Conservation (phyloP, 2,888 invertebrate genomes). For the Nephrotoma flavescens region DNA sequence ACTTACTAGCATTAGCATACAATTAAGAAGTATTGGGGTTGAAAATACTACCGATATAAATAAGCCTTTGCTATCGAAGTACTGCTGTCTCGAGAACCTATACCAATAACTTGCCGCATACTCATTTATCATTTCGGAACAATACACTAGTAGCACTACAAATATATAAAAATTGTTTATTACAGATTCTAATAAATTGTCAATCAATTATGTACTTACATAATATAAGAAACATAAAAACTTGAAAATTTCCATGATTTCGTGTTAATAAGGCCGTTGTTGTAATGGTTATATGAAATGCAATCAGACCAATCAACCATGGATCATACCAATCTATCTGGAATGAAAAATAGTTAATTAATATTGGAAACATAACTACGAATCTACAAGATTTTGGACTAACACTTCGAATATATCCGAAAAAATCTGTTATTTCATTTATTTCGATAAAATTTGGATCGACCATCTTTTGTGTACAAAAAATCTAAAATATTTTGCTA, state of each 20-base stretch:
- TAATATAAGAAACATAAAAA: slow-evolving; percentile 61
- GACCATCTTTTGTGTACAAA: slow-evolving; percentile 24
- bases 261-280: slow-evolving; percentile 66
- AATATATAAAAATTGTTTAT: background rate
- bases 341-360: slow-evolving; percentile 15
- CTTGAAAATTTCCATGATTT: slow-evolving; percentile 77
- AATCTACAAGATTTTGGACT: slow-evolving; percentile 29
- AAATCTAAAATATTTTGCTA: background rate
- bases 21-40: slow-evolving; percentile 81
- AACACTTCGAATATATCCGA: slow-evolving; percentile 66
- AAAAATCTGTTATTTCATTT: slow-evolving; percentile 60
- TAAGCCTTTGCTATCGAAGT: slow-evolving; percentile 85
- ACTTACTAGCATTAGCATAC: slow-evolving; percentile 89
- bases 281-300: slow-evolving; percentile 63
- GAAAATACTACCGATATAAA: slow-evolving; percentile 90
- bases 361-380: slow-evolving; percentile 2
- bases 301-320: slow-evolving; percentile 63
- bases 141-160: slow-evolving; percentile 74
- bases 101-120: slow-evolving; percentile 79
- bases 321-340: slow-evolving; percentile 84
- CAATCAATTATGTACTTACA: slow-evolving; percentile 42
- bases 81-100: slow-evolving; percentile 77
- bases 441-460: slow-evolving; percentile 48
- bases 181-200: background rate
- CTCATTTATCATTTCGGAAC: slow-evolving; percentile 81